Percentiles rank a stretch among this genome's conserved stretches.
These are phyloP conservation scores for Brenthis daphne DNA, from an alignment of 2,888 invertebrate species.

Conservation along the genomic window DNA sequence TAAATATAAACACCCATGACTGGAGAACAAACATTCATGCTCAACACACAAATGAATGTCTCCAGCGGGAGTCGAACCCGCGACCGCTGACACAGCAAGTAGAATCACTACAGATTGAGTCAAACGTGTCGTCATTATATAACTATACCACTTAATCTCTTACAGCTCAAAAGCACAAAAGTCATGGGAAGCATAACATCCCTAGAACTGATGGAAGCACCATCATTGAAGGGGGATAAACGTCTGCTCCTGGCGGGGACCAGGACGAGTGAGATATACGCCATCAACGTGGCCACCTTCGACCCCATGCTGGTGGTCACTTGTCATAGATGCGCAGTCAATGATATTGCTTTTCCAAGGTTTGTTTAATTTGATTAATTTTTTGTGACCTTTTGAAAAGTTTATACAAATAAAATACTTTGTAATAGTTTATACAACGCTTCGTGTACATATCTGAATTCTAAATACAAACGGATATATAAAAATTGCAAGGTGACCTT, in stretches of 20 bases:
- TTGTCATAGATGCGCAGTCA: slow-evolving; percentile 91
- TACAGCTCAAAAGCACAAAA: slow-evolving; percentile 80
- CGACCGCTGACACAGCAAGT: too few species aligned
- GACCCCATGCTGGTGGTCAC: slow-evolving; percentile 87
- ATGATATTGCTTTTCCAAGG: slow-evolving; percentile 92
- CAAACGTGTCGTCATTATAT: neutral
- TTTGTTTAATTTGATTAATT: slow-evolving; percentile 55
- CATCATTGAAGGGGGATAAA: slow-evolving; percentile 56
- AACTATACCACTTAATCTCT: slow-evolving; percentile 76
- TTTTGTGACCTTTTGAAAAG: neutral
- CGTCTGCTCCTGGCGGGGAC: slow-evolving; percentile 89
- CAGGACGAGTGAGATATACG: slow-evolving; percentile 89
- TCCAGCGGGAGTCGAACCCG: too few species aligned
- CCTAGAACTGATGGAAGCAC: slow-evolving; percentile 81
- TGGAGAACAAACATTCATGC: too few species aligned
- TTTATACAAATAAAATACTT: too few species aligned
- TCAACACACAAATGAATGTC: too few species aligned
- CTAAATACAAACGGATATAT: too few species aligned
- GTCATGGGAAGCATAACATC: slow-evolving; percentile 89
- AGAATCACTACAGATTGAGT: too few species aligned
- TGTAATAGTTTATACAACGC: too few species aligned
- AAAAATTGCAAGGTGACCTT: too few species aligned
- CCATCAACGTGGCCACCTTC: slow-evolving; percentile 86
- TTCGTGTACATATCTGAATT: too few species aligned
- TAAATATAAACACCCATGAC: too few species aligned